Percentiles rank a stretch among this genome's conserved stretches.
phyloP scores from a whole-genome alignment of 2,888 invertebrate species.

The Acronicta aceris region DNA sequence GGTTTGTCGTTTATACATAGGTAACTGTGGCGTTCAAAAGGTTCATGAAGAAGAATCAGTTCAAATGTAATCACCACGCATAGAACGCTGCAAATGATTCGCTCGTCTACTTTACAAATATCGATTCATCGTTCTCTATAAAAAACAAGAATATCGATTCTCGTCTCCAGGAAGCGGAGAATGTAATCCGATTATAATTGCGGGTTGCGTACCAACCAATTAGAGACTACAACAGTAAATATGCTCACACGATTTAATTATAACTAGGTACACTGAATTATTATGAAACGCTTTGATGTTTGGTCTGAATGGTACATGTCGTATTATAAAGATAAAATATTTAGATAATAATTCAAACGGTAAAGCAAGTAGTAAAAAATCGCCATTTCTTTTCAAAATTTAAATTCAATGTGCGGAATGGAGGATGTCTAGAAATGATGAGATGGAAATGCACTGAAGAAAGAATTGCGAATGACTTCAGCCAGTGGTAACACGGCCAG shows the following conservation, averaged over 20 bases:
- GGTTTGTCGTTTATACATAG: too few species aligned
- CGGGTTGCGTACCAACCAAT: conserved; percentile 47
- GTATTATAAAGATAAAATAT: not conserved
- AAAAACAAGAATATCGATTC: conserved; percentile 36
- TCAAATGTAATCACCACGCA: too few species aligned
- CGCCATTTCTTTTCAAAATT: too few species aligned
- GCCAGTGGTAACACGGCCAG: too few species aligned
- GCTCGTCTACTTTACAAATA: conserved; percentile 3
- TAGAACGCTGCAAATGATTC: conserved; percentile 18
- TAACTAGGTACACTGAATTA: conserved; percentile 6
- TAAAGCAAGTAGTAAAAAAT: too few species aligned
- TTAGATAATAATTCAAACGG: conserved; percentile 2
- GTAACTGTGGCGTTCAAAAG: too few species aligned
- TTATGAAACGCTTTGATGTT: not conserved
- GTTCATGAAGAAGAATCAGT: too few species aligned
- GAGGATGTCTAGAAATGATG: too few species aligned
- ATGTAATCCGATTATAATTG: conserved; percentile 69
- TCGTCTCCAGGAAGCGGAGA: conserved; percentile 35
- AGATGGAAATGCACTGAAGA: too few species aligned
- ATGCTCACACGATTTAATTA: conserved; percentile 25
- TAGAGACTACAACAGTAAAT: conserved; percentile 41
- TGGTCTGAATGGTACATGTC: not conserved
- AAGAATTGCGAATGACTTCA: too few species aligned
- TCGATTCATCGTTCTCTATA: not conserved
- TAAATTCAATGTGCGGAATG: too few species aligned